phyloP scores from a whole-genome alignment of 1,140 invertebrate species.

The Microplitis mediator region DNA sequence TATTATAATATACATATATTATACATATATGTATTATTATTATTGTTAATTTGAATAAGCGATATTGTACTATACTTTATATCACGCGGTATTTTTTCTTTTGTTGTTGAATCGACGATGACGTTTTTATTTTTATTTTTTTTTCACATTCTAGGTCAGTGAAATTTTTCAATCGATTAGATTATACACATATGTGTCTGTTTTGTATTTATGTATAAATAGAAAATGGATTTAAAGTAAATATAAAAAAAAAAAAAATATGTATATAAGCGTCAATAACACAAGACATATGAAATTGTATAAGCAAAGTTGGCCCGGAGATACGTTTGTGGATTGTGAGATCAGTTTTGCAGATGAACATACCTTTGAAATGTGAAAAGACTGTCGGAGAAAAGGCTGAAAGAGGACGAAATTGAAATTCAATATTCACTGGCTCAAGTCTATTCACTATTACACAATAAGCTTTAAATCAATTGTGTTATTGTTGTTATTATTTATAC shows the following conservation, averaged over 20 bases:
- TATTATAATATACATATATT: no score
- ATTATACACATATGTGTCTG: no score
- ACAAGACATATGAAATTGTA: not conserved
- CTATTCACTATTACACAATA: not conserved
- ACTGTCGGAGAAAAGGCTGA: not conserved
- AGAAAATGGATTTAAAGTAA: no score
- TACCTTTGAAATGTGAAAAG: conserved; percentile 7
- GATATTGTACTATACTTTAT: no score
- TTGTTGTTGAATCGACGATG: no score
- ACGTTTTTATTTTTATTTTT: not conserved
- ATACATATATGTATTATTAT: no score
- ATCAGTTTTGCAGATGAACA: conserved; percentile 15
- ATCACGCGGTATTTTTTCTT: no score
- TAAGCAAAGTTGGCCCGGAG: not conserved
- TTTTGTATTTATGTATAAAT: no score
- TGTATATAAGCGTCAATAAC: not conserved
- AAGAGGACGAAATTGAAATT: conserved; percentile 8
- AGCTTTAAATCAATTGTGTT: not conserved
- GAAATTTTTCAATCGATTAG: not conserved
- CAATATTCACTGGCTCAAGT: conserved; percentile 14
- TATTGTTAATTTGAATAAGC: no score
- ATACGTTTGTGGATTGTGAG: conserved; percentile 11
- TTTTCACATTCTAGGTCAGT: not conserved
- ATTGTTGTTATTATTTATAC: not conserved
- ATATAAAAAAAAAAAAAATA: not conserved